Evolutionary conservation across 2,113 vertebrate species (phyloP), one percentile per base, ranked within the genome.

Genomic region (Saguinus imperator): DNA sequence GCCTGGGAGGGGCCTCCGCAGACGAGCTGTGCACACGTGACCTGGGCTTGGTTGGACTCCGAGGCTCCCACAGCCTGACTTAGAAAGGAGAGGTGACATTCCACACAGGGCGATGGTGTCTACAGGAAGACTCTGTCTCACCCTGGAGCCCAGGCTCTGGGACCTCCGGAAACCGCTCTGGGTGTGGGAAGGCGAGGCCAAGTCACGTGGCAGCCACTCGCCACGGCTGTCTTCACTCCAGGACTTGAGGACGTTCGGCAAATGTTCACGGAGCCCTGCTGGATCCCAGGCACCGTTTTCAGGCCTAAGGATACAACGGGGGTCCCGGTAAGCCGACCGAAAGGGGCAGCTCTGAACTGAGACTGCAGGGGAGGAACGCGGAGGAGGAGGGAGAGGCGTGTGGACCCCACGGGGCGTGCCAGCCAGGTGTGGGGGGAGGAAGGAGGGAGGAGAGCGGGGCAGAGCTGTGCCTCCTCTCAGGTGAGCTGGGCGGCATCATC

Each of bases 121-220:
- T 1, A 12, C 0, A 0, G 32, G 32, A 45, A 55, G 57, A 37
- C 2, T 7, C 35, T 5, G 16, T 20, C 73, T 25, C 73, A 7
- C 9, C 66, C 18, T 27, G 66, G 77, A 35, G 48, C 18, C 68
- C 1, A 6, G 70, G 13, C 35, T 16, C 48, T 1, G 16, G 50
- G 83, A 1, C 73, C 72, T 68, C 5, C 6, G 23, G 68, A 32
- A 21, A 17, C 66, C 35, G 9, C 13, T n/a, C 55, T 21, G 3
- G 35, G 25, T 3, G 1, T 35, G 66, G 16, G 52, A 55, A 66
- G 29, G 37, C 2, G 18, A 7, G 5, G 6, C 70, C 3, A 10
- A 48, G 45, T 35, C 81, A 48, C 6, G 2, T 2, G 45, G 7
- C 40, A 25, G 5, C 1, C 58, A n/a, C 21, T 20, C 0, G 27